phyloP scores from a whole-genome alignment of 1,140 invertebrate species.

The Philaenus spumarius region DNA sequence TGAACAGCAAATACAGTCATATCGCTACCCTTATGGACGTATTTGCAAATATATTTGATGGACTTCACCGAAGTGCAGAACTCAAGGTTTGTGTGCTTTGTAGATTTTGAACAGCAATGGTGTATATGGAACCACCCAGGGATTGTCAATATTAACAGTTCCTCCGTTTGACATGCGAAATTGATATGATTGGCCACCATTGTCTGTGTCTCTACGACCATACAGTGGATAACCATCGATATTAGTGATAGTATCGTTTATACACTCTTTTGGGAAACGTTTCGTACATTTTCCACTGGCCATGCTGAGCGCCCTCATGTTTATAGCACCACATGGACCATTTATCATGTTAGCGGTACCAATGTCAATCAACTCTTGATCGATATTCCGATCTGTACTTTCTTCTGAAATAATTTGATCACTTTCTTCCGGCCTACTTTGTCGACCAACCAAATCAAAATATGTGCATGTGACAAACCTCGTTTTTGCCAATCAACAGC shows the following conservation, averaged over 20 bases:
- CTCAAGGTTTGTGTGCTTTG: slow-evolving; percentile 40
- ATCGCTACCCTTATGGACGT: too few relatives aligned
- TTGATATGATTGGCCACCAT: slow-evolving; percentile 9
- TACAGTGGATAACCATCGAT: slow-evolving; percentile 39
- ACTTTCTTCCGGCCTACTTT: slow-evolving; percentile 46
- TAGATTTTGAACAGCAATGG: slow-evolving; percentile 35
- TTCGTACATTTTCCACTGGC: slow-evolving; percentile 41
- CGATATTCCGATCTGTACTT: slow-evolving; percentile 42
- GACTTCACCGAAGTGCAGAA: slow-evolving; percentile 37
- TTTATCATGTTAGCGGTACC: slow-evolving; percentile 46
- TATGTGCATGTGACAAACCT: too few relatives aligned
- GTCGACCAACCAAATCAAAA: slow-evolving; percentile 41
- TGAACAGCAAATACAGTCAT: too few relatives aligned
- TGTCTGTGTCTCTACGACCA: slow-evolving; percentile 27
- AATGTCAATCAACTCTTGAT: slow-evolving; percentile 40
- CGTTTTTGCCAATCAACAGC: slow-evolving; percentile 18
- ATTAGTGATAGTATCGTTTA: slow-evolving; percentile 29
- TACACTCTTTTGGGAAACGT: slow-evolving; percentile 35
- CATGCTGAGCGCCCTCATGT: slow-evolving; percentile 44
- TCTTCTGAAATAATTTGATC: slow-evolving; percentile 47
- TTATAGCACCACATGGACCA: slow-evolving; percentile 46
- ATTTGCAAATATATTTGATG: too few relatives aligned
- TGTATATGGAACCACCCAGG: slow-evolving; percentile 40
- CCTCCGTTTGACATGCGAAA: slow-evolving; percentile 3
- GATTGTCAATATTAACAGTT: slow-evolving; percentile 30